Evolutionary conservation across 2,113 vertebrate genomes (phyloP).

Genomic region (Cacatua alba): DNA sequence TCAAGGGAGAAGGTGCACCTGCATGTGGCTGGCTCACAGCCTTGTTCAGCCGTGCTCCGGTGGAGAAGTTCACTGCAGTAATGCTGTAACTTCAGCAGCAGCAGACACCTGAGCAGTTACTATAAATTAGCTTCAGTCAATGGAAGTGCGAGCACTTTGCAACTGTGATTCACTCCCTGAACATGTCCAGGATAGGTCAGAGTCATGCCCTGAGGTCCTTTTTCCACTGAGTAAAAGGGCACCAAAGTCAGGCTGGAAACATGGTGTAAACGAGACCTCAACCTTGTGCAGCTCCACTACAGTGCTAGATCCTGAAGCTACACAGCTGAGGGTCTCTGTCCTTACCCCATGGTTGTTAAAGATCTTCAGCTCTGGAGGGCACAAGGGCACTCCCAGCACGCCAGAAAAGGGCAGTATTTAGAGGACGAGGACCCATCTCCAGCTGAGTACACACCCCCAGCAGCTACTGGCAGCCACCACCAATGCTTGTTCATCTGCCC

Average conservation of each 20-base stretch:
- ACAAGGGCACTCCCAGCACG: rapidly evolving
- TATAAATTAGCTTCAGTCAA: background rate
- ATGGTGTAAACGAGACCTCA: background rate
- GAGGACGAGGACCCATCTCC: background rate
- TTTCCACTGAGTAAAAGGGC: background rate
- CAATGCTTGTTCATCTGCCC: rapidly evolving
- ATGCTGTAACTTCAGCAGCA: background rate
- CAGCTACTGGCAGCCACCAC: background rate
- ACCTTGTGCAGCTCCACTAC: background rate
- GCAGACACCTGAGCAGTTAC: background rate
- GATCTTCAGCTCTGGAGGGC: background rate
- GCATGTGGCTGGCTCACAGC: background rate
- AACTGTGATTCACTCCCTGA: background rate
- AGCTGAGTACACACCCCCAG: rapidly evolving
- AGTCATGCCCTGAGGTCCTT: background rate
- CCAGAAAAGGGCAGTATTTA: background rate
- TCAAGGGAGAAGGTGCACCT: background rate
- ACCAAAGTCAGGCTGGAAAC: background rate
- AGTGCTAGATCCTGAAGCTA: background rate
- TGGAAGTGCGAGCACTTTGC: background rate
- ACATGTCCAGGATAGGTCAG: background rate
- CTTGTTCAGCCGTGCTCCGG: rapidly evolving
- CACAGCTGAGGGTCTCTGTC: background rate
- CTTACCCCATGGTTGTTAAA: background rate
- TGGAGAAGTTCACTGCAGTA: background rate